Conservation (phyloP, 2,113 vertebrate species). For the Gnathonemus echidnorhynchus region DNA sequence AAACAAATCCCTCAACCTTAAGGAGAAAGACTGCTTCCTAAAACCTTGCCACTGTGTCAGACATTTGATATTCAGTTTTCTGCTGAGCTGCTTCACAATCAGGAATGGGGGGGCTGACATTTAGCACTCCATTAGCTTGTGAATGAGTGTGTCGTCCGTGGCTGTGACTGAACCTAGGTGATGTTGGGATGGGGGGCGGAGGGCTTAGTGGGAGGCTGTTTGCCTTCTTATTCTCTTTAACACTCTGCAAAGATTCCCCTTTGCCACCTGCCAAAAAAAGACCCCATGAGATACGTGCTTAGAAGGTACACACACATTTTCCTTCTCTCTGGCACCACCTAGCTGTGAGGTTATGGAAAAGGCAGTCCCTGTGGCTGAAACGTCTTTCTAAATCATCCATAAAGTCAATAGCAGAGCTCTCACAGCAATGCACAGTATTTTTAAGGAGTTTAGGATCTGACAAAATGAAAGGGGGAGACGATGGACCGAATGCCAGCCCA, state of each 20-base stretch:
- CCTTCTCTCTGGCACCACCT: neutral
- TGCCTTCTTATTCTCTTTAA: neutral
- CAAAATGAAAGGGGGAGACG: neutral
- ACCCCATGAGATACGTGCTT: neutral
- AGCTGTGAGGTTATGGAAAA: neutral
- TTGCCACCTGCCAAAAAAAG: neutral
- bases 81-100: neutral
- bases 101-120: neutral
- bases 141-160: neutral
- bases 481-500: neutral
- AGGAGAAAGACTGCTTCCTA: neutral
- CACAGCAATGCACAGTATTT: neutral
- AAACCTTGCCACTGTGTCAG: neutral
- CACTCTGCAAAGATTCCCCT: neutral
- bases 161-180: neutral
- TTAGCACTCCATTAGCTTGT: slow-evolving; percentile 10
- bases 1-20: neutral
- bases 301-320: neutral
- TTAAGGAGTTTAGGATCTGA: neutral
- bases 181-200: neutral
- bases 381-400: neutral
- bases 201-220: neutral
- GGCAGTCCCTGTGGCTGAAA: neutral
- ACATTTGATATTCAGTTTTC: neutral
- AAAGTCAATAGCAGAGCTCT: neutral